Evolutionary conservation across 2,113 vertebrate species (phyloP).

Genomic region (Emydura subglobosa): DNA sequence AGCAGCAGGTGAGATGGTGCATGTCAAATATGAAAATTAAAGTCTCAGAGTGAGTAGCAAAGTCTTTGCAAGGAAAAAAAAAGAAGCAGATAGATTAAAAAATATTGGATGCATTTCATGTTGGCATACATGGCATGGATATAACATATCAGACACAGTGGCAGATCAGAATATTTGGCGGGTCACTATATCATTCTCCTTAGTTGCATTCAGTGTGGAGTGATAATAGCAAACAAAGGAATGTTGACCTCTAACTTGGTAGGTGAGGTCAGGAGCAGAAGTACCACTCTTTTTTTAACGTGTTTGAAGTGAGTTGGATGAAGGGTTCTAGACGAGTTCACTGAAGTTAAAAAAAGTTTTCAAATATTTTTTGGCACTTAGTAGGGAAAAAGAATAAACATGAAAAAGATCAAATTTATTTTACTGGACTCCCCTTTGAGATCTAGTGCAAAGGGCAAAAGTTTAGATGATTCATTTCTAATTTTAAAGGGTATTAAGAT

Average conservation of each 20-base stretch:
- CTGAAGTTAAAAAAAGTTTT: neutral
- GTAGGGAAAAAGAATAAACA: neutral
- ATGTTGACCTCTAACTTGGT: neutral
- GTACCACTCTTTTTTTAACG: neutral
- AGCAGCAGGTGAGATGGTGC: conserved; percentile 49
- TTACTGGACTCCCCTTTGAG: neutral
- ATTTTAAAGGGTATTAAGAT: neutral
- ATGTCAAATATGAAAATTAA: conserved; percentile 74
- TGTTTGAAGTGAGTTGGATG: neutral
- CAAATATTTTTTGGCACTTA: neutral
- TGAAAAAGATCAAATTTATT: neutral
- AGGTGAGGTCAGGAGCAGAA: neutral
- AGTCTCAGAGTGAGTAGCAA: conserved; percentile 41
- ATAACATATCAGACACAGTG: neutral
- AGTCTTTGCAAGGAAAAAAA: conserved; percentile 38
- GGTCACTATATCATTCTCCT: neutral
- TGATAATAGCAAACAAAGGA: neutral
- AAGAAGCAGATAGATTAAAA: conserved; percentile 7
- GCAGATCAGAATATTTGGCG: neutral
- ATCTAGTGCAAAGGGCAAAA: neutral
- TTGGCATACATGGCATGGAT: neutral
- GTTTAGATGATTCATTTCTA: neutral
- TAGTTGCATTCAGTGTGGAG: neutral
- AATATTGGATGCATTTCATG: conserved; percentile 34
- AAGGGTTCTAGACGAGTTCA: neutral